phyloP scores from a whole-genome alignment of 2,113 vertebrate species.

The Ceyx margarethae region DNA sequence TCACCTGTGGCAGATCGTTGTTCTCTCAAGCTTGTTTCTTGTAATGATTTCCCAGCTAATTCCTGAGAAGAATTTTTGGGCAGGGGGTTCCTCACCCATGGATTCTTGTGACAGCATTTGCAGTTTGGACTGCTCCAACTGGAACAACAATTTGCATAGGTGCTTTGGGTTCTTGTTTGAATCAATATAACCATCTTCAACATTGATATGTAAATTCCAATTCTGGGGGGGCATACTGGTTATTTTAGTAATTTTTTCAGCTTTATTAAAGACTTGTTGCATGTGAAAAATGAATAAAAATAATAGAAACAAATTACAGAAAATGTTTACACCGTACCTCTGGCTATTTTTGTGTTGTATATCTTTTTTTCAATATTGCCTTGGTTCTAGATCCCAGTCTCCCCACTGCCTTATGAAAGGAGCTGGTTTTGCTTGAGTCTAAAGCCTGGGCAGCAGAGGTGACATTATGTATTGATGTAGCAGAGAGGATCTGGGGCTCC shows the following conservation, averaged over 20 bases:
- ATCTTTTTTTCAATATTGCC: background rate
- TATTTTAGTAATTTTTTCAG: background rate
- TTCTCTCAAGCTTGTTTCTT: background rate
- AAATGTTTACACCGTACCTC: background rate
- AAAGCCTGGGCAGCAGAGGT: background rate
- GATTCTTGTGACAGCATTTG: background rate
- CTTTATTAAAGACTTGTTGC: background rate
- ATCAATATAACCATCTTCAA: background rate
- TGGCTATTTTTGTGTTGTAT: background rate
- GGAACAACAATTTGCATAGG: background rate
- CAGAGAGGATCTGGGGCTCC: background rate
- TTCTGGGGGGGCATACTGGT: background rate
- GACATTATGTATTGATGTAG: accelerated
- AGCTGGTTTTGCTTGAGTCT: background rate
- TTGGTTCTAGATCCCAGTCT: background rate
- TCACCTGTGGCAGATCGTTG: background rate
- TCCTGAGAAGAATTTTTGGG: background rate
- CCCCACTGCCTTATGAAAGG: background rate
- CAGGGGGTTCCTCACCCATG: background rate
- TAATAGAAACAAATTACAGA: background rate
- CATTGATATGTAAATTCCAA: background rate
- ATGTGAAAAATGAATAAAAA: background rate
- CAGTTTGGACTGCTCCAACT: background rate
- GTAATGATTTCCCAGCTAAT: background rate
- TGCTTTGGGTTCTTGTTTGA: background rate